Conservation (phyloP, 2,888 invertebrate species). For the Spisula solida region DNA sequence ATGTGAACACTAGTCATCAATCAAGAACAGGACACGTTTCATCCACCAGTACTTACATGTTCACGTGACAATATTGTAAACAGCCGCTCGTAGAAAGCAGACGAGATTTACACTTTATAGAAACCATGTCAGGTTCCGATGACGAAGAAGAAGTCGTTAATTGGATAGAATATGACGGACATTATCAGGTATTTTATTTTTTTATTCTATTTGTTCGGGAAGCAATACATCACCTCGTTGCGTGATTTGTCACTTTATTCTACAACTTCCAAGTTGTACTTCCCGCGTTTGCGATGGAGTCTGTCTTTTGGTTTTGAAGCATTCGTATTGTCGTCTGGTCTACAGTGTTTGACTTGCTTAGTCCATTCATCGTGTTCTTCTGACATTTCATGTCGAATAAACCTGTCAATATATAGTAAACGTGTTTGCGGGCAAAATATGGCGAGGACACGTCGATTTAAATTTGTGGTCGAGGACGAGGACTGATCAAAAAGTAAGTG, state of each 20-base stretch:
- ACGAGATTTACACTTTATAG: neutral
- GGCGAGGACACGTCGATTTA: slow-evolving; percentile 28
- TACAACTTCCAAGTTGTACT: neutral
- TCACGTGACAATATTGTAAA: neutral
- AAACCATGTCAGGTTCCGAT: neutral
- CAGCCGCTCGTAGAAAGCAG: neutral
- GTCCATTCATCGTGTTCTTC: slow-evolving; percentile 2
- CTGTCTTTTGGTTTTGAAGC: neutral
- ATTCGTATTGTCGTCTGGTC: neutral
- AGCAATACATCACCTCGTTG: neutral
- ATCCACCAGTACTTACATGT: neutral
- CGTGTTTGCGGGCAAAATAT: neutral
- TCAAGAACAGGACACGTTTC: slow-evolving; percentile 4
- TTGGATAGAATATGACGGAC: neutral
- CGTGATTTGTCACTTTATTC: neutral
- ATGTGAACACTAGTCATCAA: neutral
- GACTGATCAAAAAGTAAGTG: slow-evolving; percentile 6
- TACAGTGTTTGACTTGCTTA: neutral
- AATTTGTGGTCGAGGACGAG: neutral
- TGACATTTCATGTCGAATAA: slow-evolving; percentile 10
- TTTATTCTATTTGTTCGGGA: neutral
- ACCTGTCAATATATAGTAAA: slow-evolving; percentile 2
- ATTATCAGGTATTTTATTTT: neutral
- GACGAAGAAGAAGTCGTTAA: neutral
- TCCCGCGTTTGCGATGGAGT: neutral